Evolutionary conservation across 2,113 vertebrate species (phyloP), one percentile per base, ranked within the genome.

Genomic region (Semnornis frantzii): DNA sequence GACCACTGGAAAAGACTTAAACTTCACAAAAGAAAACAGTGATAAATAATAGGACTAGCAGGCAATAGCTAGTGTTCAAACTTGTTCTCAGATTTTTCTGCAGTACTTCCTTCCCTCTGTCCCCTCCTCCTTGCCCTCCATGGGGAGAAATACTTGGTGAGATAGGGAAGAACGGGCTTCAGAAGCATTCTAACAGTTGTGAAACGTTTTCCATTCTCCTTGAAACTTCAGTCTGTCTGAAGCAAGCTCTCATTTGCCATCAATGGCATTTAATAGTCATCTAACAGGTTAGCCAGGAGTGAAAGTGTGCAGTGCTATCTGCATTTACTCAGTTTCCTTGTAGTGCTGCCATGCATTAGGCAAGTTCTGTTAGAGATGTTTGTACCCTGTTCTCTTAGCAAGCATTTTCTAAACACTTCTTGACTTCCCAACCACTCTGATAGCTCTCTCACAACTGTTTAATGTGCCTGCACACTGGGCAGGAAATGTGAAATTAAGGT

Each of bases 71-170:
- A 88, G 58, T 92, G 82, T 87, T 72, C 85, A 92, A 91, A 95
- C 58, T 78, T 94, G 87, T 87, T 92, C 91, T 89, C 74, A 70
- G 66, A 55, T 82, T 93, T 50, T 77, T 95, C 95, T 85, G 84
- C 85, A 94, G 91, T 78, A 91, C 55, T 93, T 95, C 82, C 69
- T 90, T 94, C 76, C 52, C 48, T 71, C 60, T 88, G 27, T 13
- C 44, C n/a, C 5, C n/a, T 92, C 39, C 42, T 92, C 27, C n/a
- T 85, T 46, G 46, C 34, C 27, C 34, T 74, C 50, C 25, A 34
- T 0, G 5, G 20, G 16, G 8, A 70, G 71, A 92, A 95, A 63
- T 54, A 19, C 37, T 73, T 1, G 5, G 39, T 31, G 7, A 81
- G 31, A 58, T 33, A 69, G 44, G 6, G 55, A 80, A 33, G 37